Percentiles rank a stretch among this genome's conserved stretches.
phyloP scores from a whole-genome alignment of 2,888 invertebrate species.

The Trachelus stipa region DNA sequence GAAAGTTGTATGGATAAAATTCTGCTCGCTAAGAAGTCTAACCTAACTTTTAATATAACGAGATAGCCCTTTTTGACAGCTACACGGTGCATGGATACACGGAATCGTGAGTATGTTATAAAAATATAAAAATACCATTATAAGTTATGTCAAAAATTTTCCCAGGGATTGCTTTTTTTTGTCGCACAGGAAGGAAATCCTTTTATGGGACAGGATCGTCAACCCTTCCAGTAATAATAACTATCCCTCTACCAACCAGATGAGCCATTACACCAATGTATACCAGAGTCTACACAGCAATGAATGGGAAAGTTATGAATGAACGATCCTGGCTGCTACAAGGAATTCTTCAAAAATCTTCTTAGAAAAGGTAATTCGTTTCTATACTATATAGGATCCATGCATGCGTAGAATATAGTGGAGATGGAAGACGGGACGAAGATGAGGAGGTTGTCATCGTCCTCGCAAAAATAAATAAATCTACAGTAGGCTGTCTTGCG shows the following conservation, averaged over 20 bases:
- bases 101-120: background rate
- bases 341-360: background rate
- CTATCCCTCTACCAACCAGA: background rate
- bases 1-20: background rate
- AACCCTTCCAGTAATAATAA: slow-evolving; percentile 9
- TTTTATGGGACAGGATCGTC: slow-evolving; percentile 2
- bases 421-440: background rate
- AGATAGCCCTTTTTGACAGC: background rate
- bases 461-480: slow-evolving; percentile 20
- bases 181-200: slow-evolving; percentile 2
- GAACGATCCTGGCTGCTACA: background rate
- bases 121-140: background rate
- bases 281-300: background rate
- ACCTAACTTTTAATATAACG: background rate
- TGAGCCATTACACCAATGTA: background rate
- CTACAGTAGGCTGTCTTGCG: slow-evolving; percentile 14
- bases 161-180: background rate
- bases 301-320: background rate
- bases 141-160: background rate
- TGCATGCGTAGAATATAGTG: background rate
- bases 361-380: background rate
- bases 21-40: background rate
- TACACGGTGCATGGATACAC: too few species aligned
- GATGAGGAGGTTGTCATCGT: slow-evolving; percentile 2
- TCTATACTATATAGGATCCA: background rate